Percentiles rank a stretch among this genome's conserved stretches.
These are phyloP conservation scores for Salvelinus sp. DNA, from an alignment of 2,113 vertebrate genomes.

Conservation along the genomic window DNA sequence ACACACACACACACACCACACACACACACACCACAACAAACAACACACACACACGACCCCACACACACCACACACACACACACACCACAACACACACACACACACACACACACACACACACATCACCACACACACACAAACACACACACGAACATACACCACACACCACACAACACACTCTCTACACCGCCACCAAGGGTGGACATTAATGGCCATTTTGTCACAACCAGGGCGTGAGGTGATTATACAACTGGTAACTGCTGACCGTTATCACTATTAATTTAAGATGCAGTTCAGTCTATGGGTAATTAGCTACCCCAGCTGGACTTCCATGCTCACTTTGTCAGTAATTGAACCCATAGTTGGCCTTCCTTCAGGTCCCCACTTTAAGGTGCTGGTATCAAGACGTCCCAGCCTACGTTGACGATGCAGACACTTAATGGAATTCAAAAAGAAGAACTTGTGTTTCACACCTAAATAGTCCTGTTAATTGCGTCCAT, in stretches of 20 bases:
- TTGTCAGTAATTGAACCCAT: too few species aligned
- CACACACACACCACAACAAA: too few species aligned
- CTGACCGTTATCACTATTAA: neutral
- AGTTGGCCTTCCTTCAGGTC: too few species aligned
- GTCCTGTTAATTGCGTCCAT: neutral
- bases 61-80: too few species aligned
- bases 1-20: too few species aligned
- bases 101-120: too few species aligned
- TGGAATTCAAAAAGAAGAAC: neutral
- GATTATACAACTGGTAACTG: neutral
- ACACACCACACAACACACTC: neutral
- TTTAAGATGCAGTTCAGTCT: neutral
- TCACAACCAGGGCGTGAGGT: neutral
- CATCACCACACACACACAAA: too few species aligned
- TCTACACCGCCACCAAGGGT: neutral
- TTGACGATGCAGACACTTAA: neutral
- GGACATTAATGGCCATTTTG: neutral
- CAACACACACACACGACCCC: too few species aligned
- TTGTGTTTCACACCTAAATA: neutral
- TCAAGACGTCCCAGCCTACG: neutral
- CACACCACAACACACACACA: too few species aligned
- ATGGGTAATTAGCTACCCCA: neutral
- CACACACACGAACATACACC: too few species aligned
- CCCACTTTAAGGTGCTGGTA: neutral
- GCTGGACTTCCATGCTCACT: too few species aligned